Base-by-base conservation (phyloP, 2,113 vertebrate species). In the Peromyscus maniculatus region DNA sequence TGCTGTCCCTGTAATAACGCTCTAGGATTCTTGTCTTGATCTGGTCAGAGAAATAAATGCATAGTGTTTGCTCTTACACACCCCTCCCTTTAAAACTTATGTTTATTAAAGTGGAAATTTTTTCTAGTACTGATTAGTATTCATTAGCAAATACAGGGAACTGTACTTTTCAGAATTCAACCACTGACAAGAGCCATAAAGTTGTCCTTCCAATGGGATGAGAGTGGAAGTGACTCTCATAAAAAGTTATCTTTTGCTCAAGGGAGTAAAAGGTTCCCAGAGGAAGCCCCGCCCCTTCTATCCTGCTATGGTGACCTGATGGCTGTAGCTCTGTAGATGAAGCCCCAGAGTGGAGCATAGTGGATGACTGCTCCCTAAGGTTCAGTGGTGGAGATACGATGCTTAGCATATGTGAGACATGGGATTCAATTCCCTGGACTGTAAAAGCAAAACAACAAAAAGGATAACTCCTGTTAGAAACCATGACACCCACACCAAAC, bases 71-170 rank as follows among this genome's bases (percentile, higher is more conserved):
- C 12, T n/a, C 52, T 67, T 78, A 75, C 0, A 82, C 1, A 93
- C 3, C 33, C 11, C 15, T 95, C 49, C 62, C 28, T 82, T 94
- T 52, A 33, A 87, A 92, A 78, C 31, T 12, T 72, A 36, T 36
- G 4, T 59, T 90, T 90, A 90, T 91, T 84, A 90, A 93, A 88
- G n/a, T 74, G 4, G 19, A 90, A 96, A 95, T 33, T 8, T 79
- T 43, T 72, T 49, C 13, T 95, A 16, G 46, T 80, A 31, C 4
- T 57, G 12, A 88, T 28, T 55, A 15, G 21, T 7, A 36, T 13
- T 87, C 4, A 21, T 71, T 5, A 78, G 7, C 36, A 83, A 49
- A 93, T 13, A 83, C 5, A 46, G 5, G 36, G 94, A 90, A 74
- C 33, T 67, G 12, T 55, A 26, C 10, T 96, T 90, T 36, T 59